phyloP scores from a whole-genome alignment of 2,888 invertebrate genomes.

The Erannis defoliaria region DNA sequence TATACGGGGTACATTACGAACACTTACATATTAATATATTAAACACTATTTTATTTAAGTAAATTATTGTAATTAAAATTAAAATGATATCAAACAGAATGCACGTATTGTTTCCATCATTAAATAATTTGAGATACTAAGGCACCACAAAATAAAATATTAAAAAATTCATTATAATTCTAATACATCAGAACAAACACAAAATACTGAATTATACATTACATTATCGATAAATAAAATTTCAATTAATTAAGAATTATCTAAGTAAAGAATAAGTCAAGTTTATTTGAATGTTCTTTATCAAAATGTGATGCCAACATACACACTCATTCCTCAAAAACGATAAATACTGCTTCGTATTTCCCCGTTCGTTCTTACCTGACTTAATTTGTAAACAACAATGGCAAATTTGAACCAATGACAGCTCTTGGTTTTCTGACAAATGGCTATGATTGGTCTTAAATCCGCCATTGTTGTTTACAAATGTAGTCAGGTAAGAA shows the following conservation, averaged over 20 bases:
- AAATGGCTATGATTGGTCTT: too few species aligned
- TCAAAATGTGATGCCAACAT: slow-evolving; percentile 67
- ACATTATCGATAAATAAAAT: slow-evolving; percentile 62
- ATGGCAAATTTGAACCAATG: too few species aligned
- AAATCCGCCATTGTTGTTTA: too few species aligned
- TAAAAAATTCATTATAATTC: slow-evolving; percentile 60
- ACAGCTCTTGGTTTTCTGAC: too few species aligned
- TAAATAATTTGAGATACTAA: slow-evolving; percentile 68
- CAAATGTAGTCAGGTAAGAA: too few species aligned
- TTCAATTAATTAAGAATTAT: slow-evolving; percentile 51
- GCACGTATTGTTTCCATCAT: slow-evolving; percentile 29
- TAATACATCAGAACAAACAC: slow-evolving; percentile 69
- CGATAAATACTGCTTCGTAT: slow-evolving; percentile 53
- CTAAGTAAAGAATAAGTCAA: slow-evolving; percentile 53
- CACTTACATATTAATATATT: slow-evolving; percentile 43
- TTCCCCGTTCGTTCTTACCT: too few species aligned
- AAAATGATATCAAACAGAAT: slow-evolving; percentile 28
- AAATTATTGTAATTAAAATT: slow-evolving; percentile 36
- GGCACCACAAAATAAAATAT: slow-evolving; percentile 80
- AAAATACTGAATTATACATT: slow-evolving; percentile 67
- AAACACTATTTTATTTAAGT: slow-evolving; percentile 44
- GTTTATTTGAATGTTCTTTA: slow-evolving; percentile 47
- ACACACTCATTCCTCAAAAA: slow-evolving; percentile 51
- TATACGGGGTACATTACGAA: slow-evolving; percentile 35
- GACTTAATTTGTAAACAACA: too few species aligned